Conservation (phyloP, 2,113 vertebrate species). For the Triplophysa dalaica region DNA sequence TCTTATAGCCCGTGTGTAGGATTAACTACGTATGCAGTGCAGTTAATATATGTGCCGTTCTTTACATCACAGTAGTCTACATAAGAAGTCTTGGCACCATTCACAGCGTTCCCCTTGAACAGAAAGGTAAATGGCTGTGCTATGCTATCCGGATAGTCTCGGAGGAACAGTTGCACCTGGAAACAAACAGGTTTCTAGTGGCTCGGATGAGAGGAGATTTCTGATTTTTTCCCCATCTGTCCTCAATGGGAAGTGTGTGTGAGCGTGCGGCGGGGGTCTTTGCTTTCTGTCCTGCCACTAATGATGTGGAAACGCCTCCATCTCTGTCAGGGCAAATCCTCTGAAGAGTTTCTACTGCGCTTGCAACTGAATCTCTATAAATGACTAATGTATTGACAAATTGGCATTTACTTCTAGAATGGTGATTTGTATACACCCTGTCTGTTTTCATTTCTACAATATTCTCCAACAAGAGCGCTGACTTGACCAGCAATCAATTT, state of each 20-base stretch:
- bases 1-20: not conserved
- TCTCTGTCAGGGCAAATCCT: conserved; percentile 30
- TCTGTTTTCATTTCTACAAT: not conserved
- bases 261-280: not conserved
- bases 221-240: conserved; percentile 29
- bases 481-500: conserved; percentile 25
- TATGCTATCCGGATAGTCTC: conserved; percentile 19
- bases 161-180: conserved; percentile 35
- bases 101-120: not conserved
- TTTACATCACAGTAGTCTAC: conserved; percentile 22
- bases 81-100: conserved; percentile 20
- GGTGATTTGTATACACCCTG: not conserved
- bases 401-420: conserved; percentile 23
- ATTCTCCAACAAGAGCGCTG: not conserved
- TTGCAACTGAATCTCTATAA: not conserved
- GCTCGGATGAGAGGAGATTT: conserved; percentile 12
- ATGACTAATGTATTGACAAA: conserved; percentile 34
- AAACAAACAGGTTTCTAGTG: conserved; percentile 49
- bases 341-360: conserved; percentile 19
- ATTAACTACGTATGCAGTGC: not conserved
- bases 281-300: conserved; percentile 31
- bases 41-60: not conserved
- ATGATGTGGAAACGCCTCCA: conserved; percentile 49
- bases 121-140: conserved; percentile 30
- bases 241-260: conserved; percentile 29